phyloP scores from a whole-genome alignment of 2,888 invertebrate species.

The Hanleya hanleyi region DNA sequence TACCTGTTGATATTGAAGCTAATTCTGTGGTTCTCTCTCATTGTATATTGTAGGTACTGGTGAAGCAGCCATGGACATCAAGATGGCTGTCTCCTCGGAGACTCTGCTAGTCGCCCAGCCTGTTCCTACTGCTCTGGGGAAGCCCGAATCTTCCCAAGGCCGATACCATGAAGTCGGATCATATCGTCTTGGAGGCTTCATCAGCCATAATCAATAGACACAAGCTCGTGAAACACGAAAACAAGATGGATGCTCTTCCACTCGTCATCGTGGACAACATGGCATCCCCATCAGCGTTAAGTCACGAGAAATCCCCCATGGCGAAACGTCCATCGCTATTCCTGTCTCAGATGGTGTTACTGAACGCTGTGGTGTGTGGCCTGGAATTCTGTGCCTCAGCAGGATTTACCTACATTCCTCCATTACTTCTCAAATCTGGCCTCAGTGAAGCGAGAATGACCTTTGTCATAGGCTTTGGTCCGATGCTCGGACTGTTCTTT shows the following conservation, averaged over 20 bases:
- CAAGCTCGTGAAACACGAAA: neutral
- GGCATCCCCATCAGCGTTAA: no score
- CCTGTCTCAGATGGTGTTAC: conserved; percentile 61
- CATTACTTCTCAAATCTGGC: conserved; percentile 74
- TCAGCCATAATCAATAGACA: neutral
- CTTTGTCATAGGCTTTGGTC: conserved; percentile 74
- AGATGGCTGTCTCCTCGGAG: no score
- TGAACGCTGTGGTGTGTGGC: conserved; percentile 75
- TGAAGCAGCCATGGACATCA: no score
- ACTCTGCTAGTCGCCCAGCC: no score
- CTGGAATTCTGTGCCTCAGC: conserved; percentile 75
- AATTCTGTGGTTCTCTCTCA: no score
- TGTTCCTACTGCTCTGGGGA: no score
- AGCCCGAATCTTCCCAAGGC: no score
- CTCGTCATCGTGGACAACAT: neutral
- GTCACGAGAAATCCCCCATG: no score
- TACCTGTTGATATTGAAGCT: no score
- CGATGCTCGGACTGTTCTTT: conserved; percentile 72
- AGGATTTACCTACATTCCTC: conserved; percentile 75
- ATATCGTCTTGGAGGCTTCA: neutral
- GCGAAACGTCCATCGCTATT: conserved; percentile 33
- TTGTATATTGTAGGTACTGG: no score
- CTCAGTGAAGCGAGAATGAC: conserved; percentile 74
- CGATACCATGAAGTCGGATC: no score
- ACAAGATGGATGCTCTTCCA: neutral